phyloP scores from a whole-genome alignment of 2,113 vertebrate genomes.

The Danio rerio region DNA sequence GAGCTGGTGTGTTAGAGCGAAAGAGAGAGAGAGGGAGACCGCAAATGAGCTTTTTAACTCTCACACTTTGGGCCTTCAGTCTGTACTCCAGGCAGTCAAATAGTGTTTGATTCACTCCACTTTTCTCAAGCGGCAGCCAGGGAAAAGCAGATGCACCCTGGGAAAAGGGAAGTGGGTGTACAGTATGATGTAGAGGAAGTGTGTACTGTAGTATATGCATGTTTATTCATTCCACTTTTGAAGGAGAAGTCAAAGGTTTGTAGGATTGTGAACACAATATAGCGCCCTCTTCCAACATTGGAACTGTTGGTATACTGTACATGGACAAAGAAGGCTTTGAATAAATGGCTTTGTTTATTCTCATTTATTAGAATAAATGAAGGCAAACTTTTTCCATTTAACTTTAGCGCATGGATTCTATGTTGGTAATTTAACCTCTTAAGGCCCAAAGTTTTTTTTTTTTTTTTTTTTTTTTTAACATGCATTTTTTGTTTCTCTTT shows the following conservation, averaged over 20 bases:
- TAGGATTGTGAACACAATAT: not conserved
- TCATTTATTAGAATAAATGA: too few relatives aligned
- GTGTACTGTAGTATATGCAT: not conserved
- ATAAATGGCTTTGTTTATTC: too few relatives aligned
- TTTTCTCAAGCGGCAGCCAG: slow-evolving; percentile 59
- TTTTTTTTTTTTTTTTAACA: too few relatives aligned
- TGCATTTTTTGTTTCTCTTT: too few relatives aligned
- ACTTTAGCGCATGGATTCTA: too few relatives aligned
- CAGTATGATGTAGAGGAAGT: slow-evolving; percentile 9
- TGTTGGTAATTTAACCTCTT: too few relatives aligned
- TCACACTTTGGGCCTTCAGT: slow-evolving; percentile 10
- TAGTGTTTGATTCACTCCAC: slow-evolving; percentile 66
- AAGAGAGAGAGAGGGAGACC: slow-evolving; percentile 20
- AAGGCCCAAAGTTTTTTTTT: too few relatives aligned
- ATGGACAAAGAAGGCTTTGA: too few relatives aligned
- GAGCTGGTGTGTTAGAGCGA: too few relatives aligned
- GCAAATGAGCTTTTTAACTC: slow-evolving; percentile 38
- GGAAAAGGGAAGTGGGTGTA: slow-evolving; percentile 44
- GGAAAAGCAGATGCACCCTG: slow-evolving; percentile 65
- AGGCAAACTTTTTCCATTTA: too few relatives aligned
- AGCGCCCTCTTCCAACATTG: too few relatives aligned
- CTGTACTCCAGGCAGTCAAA: slow-evolving; percentile 57
- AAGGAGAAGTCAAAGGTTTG: not conserved
- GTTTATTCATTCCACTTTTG: slow-evolving; percentile 6
- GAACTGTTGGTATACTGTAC: too few relatives aligned